Conservation (phyloP, 2,797 vertebrate species). For the Tapirus indicus region DNA sequence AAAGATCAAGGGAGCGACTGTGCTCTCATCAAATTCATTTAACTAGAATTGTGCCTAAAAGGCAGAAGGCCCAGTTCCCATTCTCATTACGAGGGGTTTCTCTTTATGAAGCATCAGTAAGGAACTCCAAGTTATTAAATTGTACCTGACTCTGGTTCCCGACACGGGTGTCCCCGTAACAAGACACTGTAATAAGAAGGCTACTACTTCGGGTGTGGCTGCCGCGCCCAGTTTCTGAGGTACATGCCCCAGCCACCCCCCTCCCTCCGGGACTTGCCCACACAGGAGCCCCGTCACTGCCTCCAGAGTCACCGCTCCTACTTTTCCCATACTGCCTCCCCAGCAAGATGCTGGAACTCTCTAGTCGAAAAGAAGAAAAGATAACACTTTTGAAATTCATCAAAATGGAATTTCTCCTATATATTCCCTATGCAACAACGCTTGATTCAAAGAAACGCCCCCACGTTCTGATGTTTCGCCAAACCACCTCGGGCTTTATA, state of each 20-base stretch:
- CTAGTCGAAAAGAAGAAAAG: neutral
- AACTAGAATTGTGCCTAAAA: neutral
- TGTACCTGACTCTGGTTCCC: neutral
- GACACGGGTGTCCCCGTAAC: neutral
- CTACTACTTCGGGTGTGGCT: neutral
- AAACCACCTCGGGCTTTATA: conserved; percentile 62
- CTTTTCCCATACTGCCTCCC: neutral
- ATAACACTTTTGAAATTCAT: conserved; percentile 53
- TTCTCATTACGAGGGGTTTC: neutral
- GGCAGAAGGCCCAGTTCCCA: neutral
- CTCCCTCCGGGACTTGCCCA: neutral
- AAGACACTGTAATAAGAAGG: neutral
- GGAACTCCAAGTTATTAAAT: neutral
- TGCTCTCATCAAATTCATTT: neutral
- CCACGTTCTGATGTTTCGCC: conserved; percentile 65
- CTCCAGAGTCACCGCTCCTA: neutral
- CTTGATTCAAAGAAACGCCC: conserved; percentile 65
- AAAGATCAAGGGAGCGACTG: neutral
- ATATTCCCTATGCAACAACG: conserved; percentile 54
- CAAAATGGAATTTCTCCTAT: conserved; percentile 59
- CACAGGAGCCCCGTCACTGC: neutral
- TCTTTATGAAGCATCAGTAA: neutral
- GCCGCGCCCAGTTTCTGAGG: accelerated
- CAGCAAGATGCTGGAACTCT: conserved; percentile 37
- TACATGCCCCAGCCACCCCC: accelerated